Percentiles rank a stretch among this genome's conserved stretches.
Conservation (phyloP, 2,797 vertebrate species). For the Sebastes elongatus region DNA sequence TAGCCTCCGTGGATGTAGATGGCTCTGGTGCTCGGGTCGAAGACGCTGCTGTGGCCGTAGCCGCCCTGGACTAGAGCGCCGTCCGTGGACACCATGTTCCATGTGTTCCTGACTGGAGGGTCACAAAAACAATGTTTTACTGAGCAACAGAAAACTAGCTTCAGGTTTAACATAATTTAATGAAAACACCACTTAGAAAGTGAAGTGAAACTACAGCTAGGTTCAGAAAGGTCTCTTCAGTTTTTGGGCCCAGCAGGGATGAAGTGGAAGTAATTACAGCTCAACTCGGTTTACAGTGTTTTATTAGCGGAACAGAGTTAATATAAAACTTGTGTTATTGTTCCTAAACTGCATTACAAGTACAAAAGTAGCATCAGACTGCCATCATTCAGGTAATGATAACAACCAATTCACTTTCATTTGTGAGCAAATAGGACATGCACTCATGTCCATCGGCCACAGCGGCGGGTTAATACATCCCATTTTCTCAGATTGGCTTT, state of each 20-base stretch:
- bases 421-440: background rate
- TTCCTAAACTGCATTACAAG: background rate
- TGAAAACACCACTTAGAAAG: background rate
- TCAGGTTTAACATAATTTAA: background rate
- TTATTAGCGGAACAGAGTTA: background rate
- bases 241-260: background rate
- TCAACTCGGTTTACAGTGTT: background rate
- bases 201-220: background rate
- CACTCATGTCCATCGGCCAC: background rate
- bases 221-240: background rate
- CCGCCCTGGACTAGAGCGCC: slow-evolving; percentile 96
- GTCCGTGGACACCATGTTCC: slow-evolving; percentile 85
- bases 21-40: slow-evolving; percentile 86
- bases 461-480: slow-evolving; percentile 3
- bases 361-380: background rate
- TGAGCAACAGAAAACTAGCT: background rate
- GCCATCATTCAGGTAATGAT: background rate
- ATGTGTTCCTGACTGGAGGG: slow-evolving; percentile 84
- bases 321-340: background rate
- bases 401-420: background rate
- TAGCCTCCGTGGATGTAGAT: slow-evolving; percentile 96
- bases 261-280: background rate
- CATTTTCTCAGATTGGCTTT: slow-evolving; percentile 22
- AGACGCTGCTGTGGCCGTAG: slow-evolving; percentile 97
- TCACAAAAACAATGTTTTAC: background rate